Conservation (phyloP, 1,140 invertebrate genomes). For the Drosophila lowei region DNA sequence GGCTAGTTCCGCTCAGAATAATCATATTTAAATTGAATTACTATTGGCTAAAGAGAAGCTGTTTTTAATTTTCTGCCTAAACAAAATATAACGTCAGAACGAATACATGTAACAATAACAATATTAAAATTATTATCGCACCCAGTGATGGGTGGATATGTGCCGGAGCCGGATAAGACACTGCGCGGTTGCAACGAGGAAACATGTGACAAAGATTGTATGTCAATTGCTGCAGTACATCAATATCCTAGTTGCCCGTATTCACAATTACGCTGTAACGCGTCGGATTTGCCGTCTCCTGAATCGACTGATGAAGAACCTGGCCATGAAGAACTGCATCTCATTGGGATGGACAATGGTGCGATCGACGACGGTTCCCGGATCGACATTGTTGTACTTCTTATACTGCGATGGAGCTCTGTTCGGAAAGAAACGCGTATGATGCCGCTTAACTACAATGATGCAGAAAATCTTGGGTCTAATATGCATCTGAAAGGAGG, state of each 20-base stretch:
- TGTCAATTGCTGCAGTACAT: slow-evolving; percentile 90
- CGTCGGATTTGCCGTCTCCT: slow-evolving; percentile 94
- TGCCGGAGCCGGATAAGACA: slow-evolving; percentile 96
- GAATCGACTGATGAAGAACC: slow-evolving; percentile 87
- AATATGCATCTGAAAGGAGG: slow-evolving; percentile 32
- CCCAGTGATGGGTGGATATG: slow-evolving; percentile 86
- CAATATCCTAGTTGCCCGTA: slow-evolving; percentile 88
- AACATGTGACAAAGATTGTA: too few species aligned
- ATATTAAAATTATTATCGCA: slow-evolving; percentile 9
- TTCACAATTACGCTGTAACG: slow-evolving; percentile 94
- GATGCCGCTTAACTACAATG: slow-evolving; percentile 90
- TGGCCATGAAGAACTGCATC: slow-evolving; percentile 94
- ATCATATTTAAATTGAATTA: too few species aligned
- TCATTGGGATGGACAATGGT: slow-evolving; percentile 91
- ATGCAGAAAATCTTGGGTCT: slow-evolving; percentile 90
- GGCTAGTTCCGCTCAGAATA: too few species aligned
- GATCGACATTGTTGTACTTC: slow-evolving; percentile 88
- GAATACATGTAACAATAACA: not conserved
- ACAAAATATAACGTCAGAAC: not conserved
- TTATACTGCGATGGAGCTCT: slow-evolving; percentile 66
- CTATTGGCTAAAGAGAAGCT: too few species aligned
- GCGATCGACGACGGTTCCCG: slow-evolving; percentile 91
- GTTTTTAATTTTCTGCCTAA: too few species aligned
- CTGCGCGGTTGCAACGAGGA: slow-evolving; percentile 87
- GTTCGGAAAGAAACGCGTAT: slow-evolving; percentile 85